These are phyloP conservation scores for Copsychus sechellarum DNA, from an alignment of 2,113 vertebrate genomes.

Conservation along the genomic window DNA sequence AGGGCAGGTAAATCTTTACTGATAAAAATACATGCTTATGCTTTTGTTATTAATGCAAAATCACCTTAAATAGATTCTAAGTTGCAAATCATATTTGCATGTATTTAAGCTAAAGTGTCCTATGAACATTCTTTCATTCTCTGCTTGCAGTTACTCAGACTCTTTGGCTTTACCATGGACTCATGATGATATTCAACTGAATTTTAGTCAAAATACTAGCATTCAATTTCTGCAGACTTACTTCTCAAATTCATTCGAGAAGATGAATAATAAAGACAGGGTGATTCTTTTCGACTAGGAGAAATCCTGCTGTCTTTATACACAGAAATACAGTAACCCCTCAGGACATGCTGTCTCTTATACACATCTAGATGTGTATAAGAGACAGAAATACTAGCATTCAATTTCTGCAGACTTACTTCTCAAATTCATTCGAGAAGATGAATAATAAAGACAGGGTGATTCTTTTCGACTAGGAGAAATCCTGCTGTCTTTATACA, in stretches of 20 bases:
- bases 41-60: neutral
- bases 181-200: neutral
- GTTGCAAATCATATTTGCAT: neutral
- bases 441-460: neutral
- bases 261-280: neutral
- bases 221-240: neutral
- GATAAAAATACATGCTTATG: neutral
- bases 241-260: neutral
- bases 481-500: neutral
- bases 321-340: neutral
- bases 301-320: neutral
- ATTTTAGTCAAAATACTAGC: slow-evolving; percentile 21
- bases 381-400: no score
- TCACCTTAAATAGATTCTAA: neutral
- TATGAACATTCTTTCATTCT: neutral
- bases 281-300: neutral
- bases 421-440: neutral
- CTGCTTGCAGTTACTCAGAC: neutral
- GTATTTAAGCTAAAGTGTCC: neutral
- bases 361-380: no score
- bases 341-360: neutral
- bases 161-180: neutral
- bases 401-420: neutral
- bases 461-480: neutral
- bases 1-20: neutral